A percentile compares a stretch with the other conserved stretches of the same genome.
Conservation (phyloP, 2,797 vertebrate species). For the Echiichthys vipera region DNA sequence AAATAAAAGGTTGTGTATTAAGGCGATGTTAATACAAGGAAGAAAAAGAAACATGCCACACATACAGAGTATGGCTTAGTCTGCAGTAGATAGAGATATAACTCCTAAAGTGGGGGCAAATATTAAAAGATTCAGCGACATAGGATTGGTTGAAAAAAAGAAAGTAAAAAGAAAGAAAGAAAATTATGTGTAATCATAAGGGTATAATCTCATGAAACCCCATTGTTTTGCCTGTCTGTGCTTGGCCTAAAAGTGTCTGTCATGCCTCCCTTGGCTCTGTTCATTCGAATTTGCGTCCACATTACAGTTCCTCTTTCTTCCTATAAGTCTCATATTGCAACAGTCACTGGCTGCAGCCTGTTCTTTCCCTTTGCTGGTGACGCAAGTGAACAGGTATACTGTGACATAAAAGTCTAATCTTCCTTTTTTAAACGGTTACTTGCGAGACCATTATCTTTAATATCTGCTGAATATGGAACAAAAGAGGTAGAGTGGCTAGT, state of each 20-base stretch:
- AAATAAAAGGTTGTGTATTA: not conserved
- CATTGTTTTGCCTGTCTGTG: conserved; percentile 9
- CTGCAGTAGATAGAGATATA: not conserved
- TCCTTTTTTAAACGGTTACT: conserved; percentile 27
- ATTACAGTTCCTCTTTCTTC: conserved; percentile 26
- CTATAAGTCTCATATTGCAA: conserved; percentile 3
- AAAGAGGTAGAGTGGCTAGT: conserved; percentile 5
- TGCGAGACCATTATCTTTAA: not conserved
- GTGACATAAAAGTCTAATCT: conserved; percentile 33
- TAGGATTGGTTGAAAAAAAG: not conserved
- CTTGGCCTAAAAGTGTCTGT: conserved; percentile 34
- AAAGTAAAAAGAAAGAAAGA: not conserved
- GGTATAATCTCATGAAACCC: conserved; percentile 22
- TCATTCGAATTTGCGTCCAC: conserved; percentile 41
- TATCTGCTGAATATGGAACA: conserved; percentile 6
- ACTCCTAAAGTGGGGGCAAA: not conserved
- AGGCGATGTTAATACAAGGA: not conserved
- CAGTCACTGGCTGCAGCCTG: not conserved
- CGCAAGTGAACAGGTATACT: conserved; percentile 25
- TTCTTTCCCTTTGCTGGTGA: conserved; percentile 15
- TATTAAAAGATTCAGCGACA: not conserved
- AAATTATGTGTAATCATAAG: not conserved
- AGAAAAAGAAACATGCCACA: not conserved
- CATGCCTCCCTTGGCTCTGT: conserved; percentile 23
- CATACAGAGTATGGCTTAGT: not conserved